These are phyloP conservation scores for Tipula confusa DNA, from an alignment of 2,888 invertebrate species.

Conservation along the genomic window DNA sequence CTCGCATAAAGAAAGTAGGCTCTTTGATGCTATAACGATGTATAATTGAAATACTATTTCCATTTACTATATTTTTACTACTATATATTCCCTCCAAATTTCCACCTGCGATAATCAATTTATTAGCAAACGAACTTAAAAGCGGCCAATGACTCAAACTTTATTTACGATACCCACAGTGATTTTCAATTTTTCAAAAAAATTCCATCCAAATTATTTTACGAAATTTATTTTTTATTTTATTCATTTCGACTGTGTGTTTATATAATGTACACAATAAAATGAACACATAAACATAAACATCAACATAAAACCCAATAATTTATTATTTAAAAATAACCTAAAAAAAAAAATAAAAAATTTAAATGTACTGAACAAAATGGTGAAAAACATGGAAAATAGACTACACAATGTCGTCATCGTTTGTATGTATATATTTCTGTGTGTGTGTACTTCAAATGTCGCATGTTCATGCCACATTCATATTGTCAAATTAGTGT, in stretches of 20 bases:
- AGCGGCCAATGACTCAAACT: not conserved
- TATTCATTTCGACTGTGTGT: not conserved
- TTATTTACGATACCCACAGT: not conserved
- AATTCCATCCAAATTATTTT: not conserved
- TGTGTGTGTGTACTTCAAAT: not conserved
- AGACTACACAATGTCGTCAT: not conserved
- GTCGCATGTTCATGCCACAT: not conserved
- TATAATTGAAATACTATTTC: no score
- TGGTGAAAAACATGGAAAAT: not conserved
- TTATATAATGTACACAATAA: no score
- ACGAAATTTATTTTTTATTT: not conserved
- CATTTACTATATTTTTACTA: no score
- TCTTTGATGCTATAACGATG: no score
- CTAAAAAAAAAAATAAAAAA: not conserved
- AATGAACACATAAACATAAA: not conserved
- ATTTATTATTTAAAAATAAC: constrained; percentile 14
- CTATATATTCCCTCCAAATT: no score
- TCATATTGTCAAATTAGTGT: constrained; percentile 25
- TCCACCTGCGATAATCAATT: no score
- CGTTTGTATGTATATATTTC: not conserved
- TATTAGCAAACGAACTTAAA: no score
- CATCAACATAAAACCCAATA: not conserved
- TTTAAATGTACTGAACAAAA: not conserved
- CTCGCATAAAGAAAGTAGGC: no score
- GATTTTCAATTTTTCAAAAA: not conserved